A percentile compares a stretch with the other conserved stretches of the same genome.
Evolutionary conservation across 2,113 vertebrate genomes (phyloP).

Genomic region (Oncorhynchus clarkii): DNA sequence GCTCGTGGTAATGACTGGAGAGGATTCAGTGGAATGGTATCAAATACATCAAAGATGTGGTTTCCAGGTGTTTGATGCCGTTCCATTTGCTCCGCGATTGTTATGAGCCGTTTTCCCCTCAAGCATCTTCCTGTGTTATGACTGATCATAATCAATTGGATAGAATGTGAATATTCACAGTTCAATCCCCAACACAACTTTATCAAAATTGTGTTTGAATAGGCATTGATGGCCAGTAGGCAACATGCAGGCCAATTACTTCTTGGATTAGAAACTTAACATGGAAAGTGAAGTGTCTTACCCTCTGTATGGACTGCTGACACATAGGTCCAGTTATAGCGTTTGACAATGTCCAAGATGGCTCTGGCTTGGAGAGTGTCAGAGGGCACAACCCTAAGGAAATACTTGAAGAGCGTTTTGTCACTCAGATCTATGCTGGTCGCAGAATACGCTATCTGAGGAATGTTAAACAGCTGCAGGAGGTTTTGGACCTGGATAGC

Average conservation of each 20-base stretch:
- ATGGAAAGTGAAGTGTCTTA: constrained; percentile 60
- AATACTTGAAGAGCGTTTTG: constrained; percentile 94
- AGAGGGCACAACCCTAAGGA: constrained; percentile 91
- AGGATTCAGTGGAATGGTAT: too few relatives aligned
- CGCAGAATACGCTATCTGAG: constrained; percentile 93
- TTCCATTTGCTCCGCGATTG: too few relatives aligned
- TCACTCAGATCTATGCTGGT: constrained; percentile 95
- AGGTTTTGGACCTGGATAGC: constrained; percentile 96
- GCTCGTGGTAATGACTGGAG: too few relatives aligned
- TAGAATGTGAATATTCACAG: too few relatives aligned
- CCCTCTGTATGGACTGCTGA: constrained; percentile 95
- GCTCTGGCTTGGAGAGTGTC: constrained; percentile 91
- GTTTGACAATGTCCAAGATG: constrained; percentile 91
- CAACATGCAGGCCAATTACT: neutral
- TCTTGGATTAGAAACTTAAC: neutral
- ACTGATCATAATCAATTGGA: too few relatives aligned
- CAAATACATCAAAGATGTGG: too few relatives aligned
- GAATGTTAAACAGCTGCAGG: constrained; percentile 94
- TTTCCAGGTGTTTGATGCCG: too few relatives aligned
- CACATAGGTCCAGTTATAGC: constrained; percentile 96
- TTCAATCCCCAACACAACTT: too few relatives aligned
- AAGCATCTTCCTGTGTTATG: too few relatives aligned
- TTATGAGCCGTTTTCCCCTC: too few relatives aligned
- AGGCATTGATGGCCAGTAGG: neutral
- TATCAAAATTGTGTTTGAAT: neutral